Evolutionary conservation across 2,888 invertebrate species (phyloP), one percentile per base, ranked within the genome.

Genomic region (Caenorhabditis sp.): DNA sequence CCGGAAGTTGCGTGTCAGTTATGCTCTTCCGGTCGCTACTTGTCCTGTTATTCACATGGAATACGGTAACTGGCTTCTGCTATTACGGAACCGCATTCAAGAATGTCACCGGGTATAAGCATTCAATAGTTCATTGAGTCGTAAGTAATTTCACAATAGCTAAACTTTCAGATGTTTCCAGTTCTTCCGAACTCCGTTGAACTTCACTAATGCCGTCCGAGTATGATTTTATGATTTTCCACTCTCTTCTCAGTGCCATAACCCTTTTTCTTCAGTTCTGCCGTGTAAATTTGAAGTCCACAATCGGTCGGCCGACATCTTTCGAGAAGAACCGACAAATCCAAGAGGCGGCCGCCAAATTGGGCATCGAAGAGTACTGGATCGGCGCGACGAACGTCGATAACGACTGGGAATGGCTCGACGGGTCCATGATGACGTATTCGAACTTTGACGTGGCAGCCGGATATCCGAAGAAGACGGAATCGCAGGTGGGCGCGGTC

Each of bases 391-490:
- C 66, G 27, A 75, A 75, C 32, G 74, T 75, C 11, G 62, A 75
- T 37, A 68, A 66, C 46, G 74, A 75, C 27, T 75, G 74, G 74
- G 56, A 75, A 26, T 75, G 74, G 74, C 56, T 75, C 48, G 61
- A 75, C 46, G 74, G 74, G 32, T 32, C 26, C n/a, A 20, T 43
- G 37, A 20, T 75, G 50, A 48, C 27, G 11, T 75, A 61, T 20
- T 55, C 66, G 20, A 75, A 75, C 37, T 75, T 75, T 17, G 74
- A 75, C 35, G 46, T 66, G 5, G 61, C 5, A 7, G 50, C 41
- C 22, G 74, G 74, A 3, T 75, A 68, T 45, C 74, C 74, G 13
- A 75, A 55, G 62, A 75, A 62, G 27, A 75, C 74, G 2, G 62
- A 75, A 43, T 68, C 68, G 22, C 74, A 75, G 26, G 43, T 68